A percentile compares a stretch with the other conserved stretches of the same genome.
Conservation (phyloP, 35 echinoderm and acorn worm species). For the Ptychodera flava region DNA sequence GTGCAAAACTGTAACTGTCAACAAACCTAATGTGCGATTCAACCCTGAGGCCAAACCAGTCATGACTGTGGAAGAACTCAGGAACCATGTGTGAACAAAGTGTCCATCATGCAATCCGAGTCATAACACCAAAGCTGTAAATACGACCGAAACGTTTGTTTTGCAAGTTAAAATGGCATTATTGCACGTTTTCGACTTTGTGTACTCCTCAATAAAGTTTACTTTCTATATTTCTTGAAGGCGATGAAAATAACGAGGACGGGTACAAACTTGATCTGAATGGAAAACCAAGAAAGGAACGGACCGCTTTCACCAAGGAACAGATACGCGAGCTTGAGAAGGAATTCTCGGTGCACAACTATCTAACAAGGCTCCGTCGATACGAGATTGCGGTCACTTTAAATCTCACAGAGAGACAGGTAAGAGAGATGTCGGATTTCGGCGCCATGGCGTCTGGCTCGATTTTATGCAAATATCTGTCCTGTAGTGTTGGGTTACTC, state of each 20-base stretch:
- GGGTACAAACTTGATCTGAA: conserved; percentile 83
- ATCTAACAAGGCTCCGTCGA: conserved; percentile 86
- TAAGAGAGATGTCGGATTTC: conserved; percentile 17
- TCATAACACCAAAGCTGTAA: too few relatives aligned
- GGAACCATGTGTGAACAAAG: too few relatives aligned
- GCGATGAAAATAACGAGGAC: not conserved
- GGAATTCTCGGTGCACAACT: conserved; percentile 94
- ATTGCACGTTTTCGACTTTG: too few relatives aligned
- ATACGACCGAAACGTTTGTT: too few relatives aligned
- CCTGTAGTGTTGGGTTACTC: not conserved
- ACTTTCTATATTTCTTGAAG: not conserved
- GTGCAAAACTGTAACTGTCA: too few relatives aligned
- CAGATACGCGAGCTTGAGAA: conserved; percentile 97
- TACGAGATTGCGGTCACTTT: conserved; percentile 99
- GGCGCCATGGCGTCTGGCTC: not conserved
- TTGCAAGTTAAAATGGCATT: too few relatives aligned
- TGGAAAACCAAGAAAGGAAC: conserved; percentile 86
- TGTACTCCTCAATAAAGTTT: too few relatives aligned
- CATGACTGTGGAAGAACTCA: too few relatives aligned
- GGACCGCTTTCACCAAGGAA: conserved; percentile 97
- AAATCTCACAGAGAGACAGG: conserved; percentile 98
- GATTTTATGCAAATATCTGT: not conserved
- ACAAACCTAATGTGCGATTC: too few relatives aligned
- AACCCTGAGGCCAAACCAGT: too few relatives aligned
- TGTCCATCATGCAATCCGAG: too few relatives aligned